phyloP scores from a whole-genome alignment of 2,113 vertebrate species.

The Herpailurus yagouaroundi region DNA sequence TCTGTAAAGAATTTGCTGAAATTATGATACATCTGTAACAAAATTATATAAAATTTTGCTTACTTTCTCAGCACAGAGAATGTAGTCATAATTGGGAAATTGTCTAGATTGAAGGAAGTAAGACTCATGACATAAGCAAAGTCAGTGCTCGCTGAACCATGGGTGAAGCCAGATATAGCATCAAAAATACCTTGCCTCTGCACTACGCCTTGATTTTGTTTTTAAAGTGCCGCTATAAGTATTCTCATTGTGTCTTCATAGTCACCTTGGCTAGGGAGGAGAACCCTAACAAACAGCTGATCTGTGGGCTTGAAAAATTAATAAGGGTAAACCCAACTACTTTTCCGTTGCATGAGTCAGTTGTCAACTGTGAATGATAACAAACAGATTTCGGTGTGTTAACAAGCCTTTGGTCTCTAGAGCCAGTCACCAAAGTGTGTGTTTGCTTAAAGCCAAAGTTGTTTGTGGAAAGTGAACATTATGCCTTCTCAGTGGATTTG shows the following conservation, averaged over 20 bases:
- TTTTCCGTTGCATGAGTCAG: neutral
- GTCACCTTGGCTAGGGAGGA: neutral
- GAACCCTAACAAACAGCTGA: neutral
- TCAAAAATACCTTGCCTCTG: fast-evolving
- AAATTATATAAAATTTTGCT: neutral
- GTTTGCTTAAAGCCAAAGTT: neutral
- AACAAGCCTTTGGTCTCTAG: neutral
- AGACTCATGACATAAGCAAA: neutral
- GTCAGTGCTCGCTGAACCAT: neutral
- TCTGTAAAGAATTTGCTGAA: neutral
- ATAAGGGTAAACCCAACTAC: neutral
- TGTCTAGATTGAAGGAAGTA: neutral
- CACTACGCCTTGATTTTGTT: no score
- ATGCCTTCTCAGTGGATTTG: neutral
- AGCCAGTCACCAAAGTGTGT: neutral
- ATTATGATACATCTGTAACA: neutral
- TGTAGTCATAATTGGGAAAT: neutral
- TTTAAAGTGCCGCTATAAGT: fast-evolving
- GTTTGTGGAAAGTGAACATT: neutral
- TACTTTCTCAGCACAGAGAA: neutral
- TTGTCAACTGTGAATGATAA: neutral
- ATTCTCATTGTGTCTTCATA: neutral
- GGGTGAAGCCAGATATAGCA: neutral
- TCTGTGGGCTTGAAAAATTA: neutral
- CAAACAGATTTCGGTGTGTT: neutral